A percentile compares a stretch with the other conserved stretches of the same genome.
phyloP scores from a whole-genome alignment of 2,888 invertebrate species.

The Ischnus inquisitorius region DNA sequence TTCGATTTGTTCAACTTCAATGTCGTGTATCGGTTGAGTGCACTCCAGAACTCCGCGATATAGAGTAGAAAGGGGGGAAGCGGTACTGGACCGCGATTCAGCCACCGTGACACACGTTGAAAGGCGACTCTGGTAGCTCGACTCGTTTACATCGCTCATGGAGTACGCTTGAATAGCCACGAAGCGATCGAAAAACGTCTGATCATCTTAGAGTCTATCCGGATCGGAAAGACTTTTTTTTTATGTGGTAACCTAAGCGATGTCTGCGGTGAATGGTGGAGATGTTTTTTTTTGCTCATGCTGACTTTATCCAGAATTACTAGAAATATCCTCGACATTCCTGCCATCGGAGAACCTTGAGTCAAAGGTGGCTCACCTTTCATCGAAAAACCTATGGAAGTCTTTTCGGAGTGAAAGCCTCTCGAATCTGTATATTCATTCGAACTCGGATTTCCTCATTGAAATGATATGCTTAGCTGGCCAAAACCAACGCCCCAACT shows the following conservation, averaged over 20 bases:
- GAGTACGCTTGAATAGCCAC: slow-evolving; percentile 14
- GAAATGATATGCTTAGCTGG: too few species aligned
- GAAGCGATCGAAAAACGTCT: not conserved
- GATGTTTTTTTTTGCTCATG: not conserved
- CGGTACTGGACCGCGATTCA: slow-evolving; percentile 21
- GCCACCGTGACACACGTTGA: slow-evolving; percentile 43
- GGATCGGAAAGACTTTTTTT: not conserved
- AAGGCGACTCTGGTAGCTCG: slow-evolving; percentile 18
- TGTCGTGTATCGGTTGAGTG: slow-evolving; percentile 20
- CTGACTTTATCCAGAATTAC: not conserved
- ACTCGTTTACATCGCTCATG: slow-evolving; percentile 40
- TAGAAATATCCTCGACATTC: not conserved
- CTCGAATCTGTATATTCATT: not conserved
- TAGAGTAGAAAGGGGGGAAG: slow-evolving; percentile 3
- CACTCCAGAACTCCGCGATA: slow-evolving; percentile 11
- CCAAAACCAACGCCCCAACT: too few species aligned
- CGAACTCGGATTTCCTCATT: too few species aligned
- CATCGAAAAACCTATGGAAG: not conserved
- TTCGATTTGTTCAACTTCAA: not conserved
- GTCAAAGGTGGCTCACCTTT: not conserved
- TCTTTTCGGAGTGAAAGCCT: not conserved
- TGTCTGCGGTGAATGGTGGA: not conserved
- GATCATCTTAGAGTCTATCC: not conserved
- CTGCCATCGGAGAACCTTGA: not conserved
- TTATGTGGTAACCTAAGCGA: not conserved